Evolutionary conservation across 2,888 invertebrate species (phyloP), one percentile per base, ranked within the genome.

Genomic region (Spodoptera picta): DNA sequence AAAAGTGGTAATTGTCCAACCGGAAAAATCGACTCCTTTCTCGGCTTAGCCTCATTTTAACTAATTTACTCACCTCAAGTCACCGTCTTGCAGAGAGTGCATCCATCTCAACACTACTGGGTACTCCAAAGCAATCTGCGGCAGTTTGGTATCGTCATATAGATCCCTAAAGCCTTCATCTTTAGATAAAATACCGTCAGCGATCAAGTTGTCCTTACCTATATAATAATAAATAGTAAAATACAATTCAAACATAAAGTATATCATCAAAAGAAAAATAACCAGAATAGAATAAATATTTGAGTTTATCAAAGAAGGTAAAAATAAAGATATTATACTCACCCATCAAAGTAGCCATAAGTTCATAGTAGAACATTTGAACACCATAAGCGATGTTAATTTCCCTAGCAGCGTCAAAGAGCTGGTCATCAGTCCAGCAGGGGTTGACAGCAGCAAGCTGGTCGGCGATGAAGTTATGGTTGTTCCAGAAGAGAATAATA

Each of bases 381-480:
- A 80, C 49, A 3, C 44, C 63, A 9, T 73, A 71, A 12, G 87
- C 87, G 7, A 88, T 88, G 41, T 82, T 80, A 12, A 89, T 87
- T n/a, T 88, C 86, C 61, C 87, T 77, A 0, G 89, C 78, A 0
- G 73, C 76, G 14, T 78, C 56, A 62, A 86, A 89, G 0, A 88
- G 66, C 46, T 69, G 78, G 0, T 87, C 83, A 23, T 90, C 89
- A 19, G 75, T 71, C 89, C 89, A 89, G 55, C 83, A 84, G 1
- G 87, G 86, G 24, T 89, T 89, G 0, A 87, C 55, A 0, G 43
- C 14, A 0, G 75, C 66, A 41, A 90, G 62, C 5, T 80, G 48
- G 0, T 65, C 68, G 0, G 88, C 88, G 11, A 89, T 78, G 0
- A 63, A 59, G 43, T 88, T 89, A 65, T 89, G 89, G 9, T 84